Base-by-base conservation (phyloP, 2,797 vertebrate species). In the Rhinichthys osculus region DNA sequence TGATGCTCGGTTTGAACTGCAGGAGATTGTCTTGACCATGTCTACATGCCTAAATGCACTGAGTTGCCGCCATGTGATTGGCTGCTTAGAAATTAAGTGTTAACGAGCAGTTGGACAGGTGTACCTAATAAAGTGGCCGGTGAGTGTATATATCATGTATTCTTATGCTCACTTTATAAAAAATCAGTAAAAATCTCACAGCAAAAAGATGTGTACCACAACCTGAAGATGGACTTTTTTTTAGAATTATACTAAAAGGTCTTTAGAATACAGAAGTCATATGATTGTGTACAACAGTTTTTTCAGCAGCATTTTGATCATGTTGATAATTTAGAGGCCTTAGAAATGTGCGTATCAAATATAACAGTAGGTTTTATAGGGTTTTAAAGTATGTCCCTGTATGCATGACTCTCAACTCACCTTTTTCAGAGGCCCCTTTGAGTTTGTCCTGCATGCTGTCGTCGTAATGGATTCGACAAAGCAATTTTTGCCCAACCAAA, bases 361-460 rank as follows among this genome's bases (percentile, higher is more conserved):
- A 50, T 30, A 2, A 10, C 71, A 9, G n/a, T 16, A 73, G n/a
- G 42, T 23, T 42, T 44, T 44, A 14, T 14, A 47, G 13, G 3
- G n/a, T 35, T 64, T 64, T 9, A 19, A 21, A 16, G 5, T 8
- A 14, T 50, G 27, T 21, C 4, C 13, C 3, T 74, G 69, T 35
- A 21, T 13, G 14, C 30, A 42, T 52, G 23, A 8, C 33, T 19
- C 35, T 23, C 10, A 23, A 47, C 23, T 52, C 94, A 98, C 97
- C 98, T 47, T 97, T 99, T 92, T 98, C 98, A 66, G 97, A 96
- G 85, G 97, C 97, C 91, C 96, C 94, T 92, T 98, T 98, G 52
- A 98, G 95, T 86, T 98, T 98, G 93, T 99, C 97, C 95, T 98
- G 88, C 97, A 98, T 97, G 92, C 96, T 97, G 94, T 98, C 97